Conservation (phyloP, 2,797 vertebrate species). For the Bryconaethiops microstoma region DNA sequence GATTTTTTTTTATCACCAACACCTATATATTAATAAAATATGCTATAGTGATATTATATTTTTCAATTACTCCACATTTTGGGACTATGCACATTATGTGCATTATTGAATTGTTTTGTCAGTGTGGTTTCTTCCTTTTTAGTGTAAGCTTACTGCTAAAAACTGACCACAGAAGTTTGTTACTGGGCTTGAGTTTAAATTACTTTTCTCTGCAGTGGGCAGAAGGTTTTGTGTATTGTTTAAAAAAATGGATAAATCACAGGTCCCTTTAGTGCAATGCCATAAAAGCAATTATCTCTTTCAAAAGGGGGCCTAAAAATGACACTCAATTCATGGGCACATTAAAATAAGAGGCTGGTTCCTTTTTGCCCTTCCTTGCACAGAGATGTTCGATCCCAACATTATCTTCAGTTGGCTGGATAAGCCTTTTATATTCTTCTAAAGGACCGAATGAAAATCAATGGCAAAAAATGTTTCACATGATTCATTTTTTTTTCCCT, state of each 20-base stretch:
- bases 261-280: slow-evolving; percentile 52
- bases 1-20: slow-evolving; percentile 30
- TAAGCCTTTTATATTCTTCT: slow-evolving; percentile 81
- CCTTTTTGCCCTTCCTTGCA: slow-evolving; percentile 74
- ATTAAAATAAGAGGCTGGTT: slow-evolving; percentile 78
- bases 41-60: slow-evolving; percentile 13
- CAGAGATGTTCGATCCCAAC: slow-evolving; percentile 81
- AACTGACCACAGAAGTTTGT: slow-evolving; percentile 12
- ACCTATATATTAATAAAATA: slow-evolving; percentile 14
- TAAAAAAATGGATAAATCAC: slow-evolving; percentile 49
- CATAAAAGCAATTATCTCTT: slow-evolving; percentile 64
- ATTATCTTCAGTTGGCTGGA: slow-evolving; percentile 77
- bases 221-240: slow-evolving; percentile 43
- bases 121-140: neutral
- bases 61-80: slow-evolving; percentile 20
- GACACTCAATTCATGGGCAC: slow-evolving; percentile 71
- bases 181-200: slow-evolving; percentile 42
- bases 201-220: slow-evolving; percentile 45
- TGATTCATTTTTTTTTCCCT: slow-evolving; percentile 76
- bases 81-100: neutral
- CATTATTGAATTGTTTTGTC: neutral
- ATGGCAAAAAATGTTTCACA: slow-evolving; percentile 82
- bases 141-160: slow-evolving; percentile 18
- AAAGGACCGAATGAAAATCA: slow-evolving; percentile 79
- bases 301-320: slow-evolving; percentile 64